Evolutionary conservation across 2,888 invertebrate genomes (phyloP), one percentile per base, ranked within the genome.

Genomic region (Neoaliturus tenellus): DNA sequence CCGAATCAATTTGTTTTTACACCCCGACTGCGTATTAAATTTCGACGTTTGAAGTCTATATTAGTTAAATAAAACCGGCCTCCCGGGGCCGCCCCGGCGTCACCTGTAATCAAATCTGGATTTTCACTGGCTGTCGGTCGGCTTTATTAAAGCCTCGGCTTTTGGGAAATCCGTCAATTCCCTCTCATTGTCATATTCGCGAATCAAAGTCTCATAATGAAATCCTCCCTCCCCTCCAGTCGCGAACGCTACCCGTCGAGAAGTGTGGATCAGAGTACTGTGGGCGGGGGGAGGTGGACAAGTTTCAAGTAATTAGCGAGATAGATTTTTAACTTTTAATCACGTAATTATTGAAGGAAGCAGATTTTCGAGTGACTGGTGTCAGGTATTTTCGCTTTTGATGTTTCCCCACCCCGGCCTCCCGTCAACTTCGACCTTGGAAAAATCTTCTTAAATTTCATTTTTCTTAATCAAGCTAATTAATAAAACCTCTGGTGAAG

Each of bases 241-340:
- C 67, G 39, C 6, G 39, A 39, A 12, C 12, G 39, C 12, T n/a
- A n/a, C n/a, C n/a, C n/a, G n/a, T n/a, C n/a, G 48, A 17, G 48
- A 12, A 39, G 51, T 4, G 51, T 25, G 5, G 58, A 58, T 5
- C 23, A 14, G 25, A 3, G 28, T 51, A 28, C 14, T 5, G 20
- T 3, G 14, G 28, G 28, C 4, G 20, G 20, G 55, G 55, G 55
- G 55, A 20, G 3, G 62, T 28, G 62, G 78, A 78, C 55, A 78
- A 78, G 78, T 78, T 78, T 48, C 35, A 78, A 78, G 78, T 78
- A 78, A 78, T 78, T 78, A 78, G 78, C 55, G 78, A 55, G 55
- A 51, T 33, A 78, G 55, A 55, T 71, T 78, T 78, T 78, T 78
- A 51, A 78, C 51, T 55, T 78, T 78, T 78, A 48, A 55, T 78